Evolutionary conservation across 2,113 vertebrate genomes (phyloP), one percentile per base, ranked within the genome.

Genomic region (Daubentonia madagascariensis): DNA sequence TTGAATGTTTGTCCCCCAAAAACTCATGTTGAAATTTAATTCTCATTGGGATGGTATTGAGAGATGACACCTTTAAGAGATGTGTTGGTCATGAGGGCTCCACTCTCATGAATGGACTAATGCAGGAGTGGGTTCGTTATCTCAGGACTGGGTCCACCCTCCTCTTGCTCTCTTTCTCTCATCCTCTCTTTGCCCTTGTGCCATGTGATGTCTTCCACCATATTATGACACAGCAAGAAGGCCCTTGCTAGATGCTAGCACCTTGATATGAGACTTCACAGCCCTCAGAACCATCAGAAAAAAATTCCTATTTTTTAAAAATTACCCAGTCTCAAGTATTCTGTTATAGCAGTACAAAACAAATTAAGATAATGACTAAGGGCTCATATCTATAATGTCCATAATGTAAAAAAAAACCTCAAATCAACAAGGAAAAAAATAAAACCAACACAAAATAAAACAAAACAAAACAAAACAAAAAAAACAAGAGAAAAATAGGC

Each of bases 101-200:
- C 30, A 22, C n/a, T 30, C 9, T 87, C 35, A 45, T 2, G 4
- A n/a, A 20, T 30, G 4, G 22, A 80, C 8, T 10, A 23, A 59
- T n/a, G 28, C 12, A 8, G 18, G 6, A 57, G 54, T 22, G 54
- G 54, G 54, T 57, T 57, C 48, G 14, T 10, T 30, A 63, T 30
- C 17, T 11, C 10, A 20, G 35, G 25, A n/a, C 5, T 12, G 13
- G n/a, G 3, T 6, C 3, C 8, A 37, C 1, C 5, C 20, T 28
- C 25, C 48, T 2, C 13, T 13, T 25, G 83, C 22, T 43, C 35
- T 75, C 43, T 50, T 18, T 78, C 43, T 75, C 30, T n/a, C 67
- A 50, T 16, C 43, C 28, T 50, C 35, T 35, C 18, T 52, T 59
- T 25, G 20, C 45, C 63, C 35, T 17, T 40, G 1, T 8, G 35